Percentiles rank a stretch among this genome's conserved stretches.
phyloP scores from a whole-genome alignment of 2,113 vertebrate genomes.

The Aviceda subcristata region DNA sequence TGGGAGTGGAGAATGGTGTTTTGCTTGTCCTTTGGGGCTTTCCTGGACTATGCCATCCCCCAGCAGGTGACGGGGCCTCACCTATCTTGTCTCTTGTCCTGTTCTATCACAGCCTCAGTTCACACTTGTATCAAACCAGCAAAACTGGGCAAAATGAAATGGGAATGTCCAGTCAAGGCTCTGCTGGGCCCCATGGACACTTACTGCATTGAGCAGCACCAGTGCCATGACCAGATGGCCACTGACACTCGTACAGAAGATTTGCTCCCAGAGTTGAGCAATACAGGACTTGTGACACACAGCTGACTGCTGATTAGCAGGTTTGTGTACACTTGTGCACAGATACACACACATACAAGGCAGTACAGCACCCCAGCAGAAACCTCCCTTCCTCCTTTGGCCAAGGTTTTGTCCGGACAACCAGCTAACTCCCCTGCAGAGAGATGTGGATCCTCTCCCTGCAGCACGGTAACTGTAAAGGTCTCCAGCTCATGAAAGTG shows the following conservation, averaged over 20 bases:
- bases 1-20: neutral
- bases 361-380: neutral
- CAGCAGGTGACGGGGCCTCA: neutral
- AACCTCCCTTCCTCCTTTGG: neutral
- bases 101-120: neutral
- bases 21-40: neutral
- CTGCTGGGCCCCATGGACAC: neutral
- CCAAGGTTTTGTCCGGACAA: neutral
- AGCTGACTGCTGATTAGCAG: neutral
- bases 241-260: neutral
- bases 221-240: neutral
- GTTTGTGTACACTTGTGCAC: neutral
- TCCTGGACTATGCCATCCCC: neutral
- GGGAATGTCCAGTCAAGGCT: neutral
- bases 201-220: neutral
- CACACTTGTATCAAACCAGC: neutral
- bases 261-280: neutral
- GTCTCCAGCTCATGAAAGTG: neutral
- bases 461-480: neutral
- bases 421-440: neutral
- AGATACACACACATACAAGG: neutral
- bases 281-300: neutral
- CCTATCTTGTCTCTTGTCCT: neutral
- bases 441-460: neutral
- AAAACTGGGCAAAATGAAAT: neutral